Evolutionary conservation across 1,140 invertebrate species (phyloP), one percentile per base, ranked within the genome.

Genomic region (Ylistrum balloti): DNA sequence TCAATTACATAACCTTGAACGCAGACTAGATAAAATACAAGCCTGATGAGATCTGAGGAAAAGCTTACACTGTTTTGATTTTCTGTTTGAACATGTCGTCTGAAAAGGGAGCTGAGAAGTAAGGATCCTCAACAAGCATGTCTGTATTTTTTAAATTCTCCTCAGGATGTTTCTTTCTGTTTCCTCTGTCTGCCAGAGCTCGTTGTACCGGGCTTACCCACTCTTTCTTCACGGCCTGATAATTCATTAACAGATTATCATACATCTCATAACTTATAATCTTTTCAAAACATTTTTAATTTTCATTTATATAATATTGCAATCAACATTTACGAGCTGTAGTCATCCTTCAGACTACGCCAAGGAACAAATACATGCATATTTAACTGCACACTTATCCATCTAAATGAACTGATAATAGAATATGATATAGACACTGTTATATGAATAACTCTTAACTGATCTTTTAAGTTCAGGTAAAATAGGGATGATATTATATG

Each of bases 131-230:
- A 0, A 87, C 85, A 17, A 89, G 85, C 7, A 89, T 33, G 86
- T 90, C 88, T 56, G 88, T 89, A 20, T 41, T 48, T 89, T 56
- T 90, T 15, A 92, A 56, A 13, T 86, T 35, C n/a, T 89, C 88
- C 45, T 92, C 91, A 0, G 90, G 91, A 28, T 86, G 32, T 0
- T 90, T 56, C 32, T 38, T 34, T 15, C 33, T n/a, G 48, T 41
- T 74, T n/a, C 38, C 86, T 17, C 89, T 41, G 28, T 92, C 91
- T 35, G 87, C 38, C 32, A 86, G 87, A 9, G 86, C 28, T 22
- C 89, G 87, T 38, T 90, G 88, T 48, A 88, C 85, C n/a, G 91
- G 90, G 32, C 87, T 90, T 13, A 92, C 85, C 91, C 91, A 92
- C 32, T 91, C 88, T 33, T 91, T 92, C 85, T 92, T 56, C 28